A percentile compares a stretch with the other conserved stretches of the same genome.
phyloP scores from a whole-genome alignment of 2,888 invertebrate species.

The Tridacna crocea region DNA sequence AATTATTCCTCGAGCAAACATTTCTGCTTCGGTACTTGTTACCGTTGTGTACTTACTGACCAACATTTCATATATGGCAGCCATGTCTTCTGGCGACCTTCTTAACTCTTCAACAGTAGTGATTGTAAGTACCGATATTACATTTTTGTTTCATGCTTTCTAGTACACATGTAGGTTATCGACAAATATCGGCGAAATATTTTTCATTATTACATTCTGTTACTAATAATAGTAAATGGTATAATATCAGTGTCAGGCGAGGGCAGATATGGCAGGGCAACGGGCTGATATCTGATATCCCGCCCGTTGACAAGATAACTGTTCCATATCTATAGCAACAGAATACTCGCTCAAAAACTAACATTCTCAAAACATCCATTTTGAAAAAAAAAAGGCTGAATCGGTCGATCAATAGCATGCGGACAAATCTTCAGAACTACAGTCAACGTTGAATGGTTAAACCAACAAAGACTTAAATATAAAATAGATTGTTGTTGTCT shows the following conservation, averaged over 20 bases:
- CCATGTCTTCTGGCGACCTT: conserved; percentile 90
- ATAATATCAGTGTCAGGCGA: too few relatives aligned
- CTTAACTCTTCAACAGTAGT: conserved; percentile 91
- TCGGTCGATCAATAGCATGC: too few relatives aligned
- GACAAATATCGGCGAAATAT: not conserved
- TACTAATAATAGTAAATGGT: too few relatives aligned
- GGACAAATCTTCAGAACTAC: too few relatives aligned
- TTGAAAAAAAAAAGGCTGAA: too few relatives aligned
- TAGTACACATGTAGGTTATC: not conserved
- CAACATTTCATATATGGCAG: conserved; percentile 94
- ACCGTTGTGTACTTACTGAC: conserved; percentile 92
- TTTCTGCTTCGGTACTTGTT: conserved; percentile 91
- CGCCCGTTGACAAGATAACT: not conserved
- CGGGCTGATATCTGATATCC: too few relatives aligned
- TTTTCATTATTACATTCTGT: too few relatives aligned
- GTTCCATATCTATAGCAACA: not conserved
- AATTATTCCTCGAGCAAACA: conserved; percentile 92
- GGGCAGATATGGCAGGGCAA: too few relatives aligned
- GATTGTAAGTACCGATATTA: conserved; percentile 86
- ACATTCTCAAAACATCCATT: not conserved
- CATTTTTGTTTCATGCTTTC: not conserved
- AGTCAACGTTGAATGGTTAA: too few relatives aligned
- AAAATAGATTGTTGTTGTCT: too few relatives aligned
- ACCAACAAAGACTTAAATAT: too few relatives aligned
- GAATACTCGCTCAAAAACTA: too few relatives aligned